Evolutionary conservation across 2,113 vertebrate species (phyloP), one percentile per base, ranked within the genome.

Genomic region (Dolichallabes microphthalmus): DNA sequence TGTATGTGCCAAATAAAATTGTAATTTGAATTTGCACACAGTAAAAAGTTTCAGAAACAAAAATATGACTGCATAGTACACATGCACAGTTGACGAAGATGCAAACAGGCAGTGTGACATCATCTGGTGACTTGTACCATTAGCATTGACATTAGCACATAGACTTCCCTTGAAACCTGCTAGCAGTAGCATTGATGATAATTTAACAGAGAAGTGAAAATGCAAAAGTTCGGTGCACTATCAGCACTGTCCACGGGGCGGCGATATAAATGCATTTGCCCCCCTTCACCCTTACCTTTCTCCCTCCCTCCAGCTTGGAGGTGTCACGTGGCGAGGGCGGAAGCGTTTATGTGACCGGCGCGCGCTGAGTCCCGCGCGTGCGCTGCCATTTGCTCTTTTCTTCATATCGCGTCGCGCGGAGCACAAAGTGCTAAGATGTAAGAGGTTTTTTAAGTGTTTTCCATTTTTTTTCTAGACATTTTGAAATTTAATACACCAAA

Each of bases 361-460:
- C 93, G 92, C 91, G 91, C 93, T 89, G 94, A 95, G 89, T 93
- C 94, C 92, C 91, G 93, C 93, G 93, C 93, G 93, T 90, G 91
- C 90, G 93, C 92, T 91, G 93, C 94, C 94, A 94, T 95, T 95
- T 95, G 91, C 91, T 91, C 94, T 93, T 91, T 92, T 92, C 87
- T 90, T 90, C 91, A 86, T 85, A 89, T 86, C 88, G 39, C 88
- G 91, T 91, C 90, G 93, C 94, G 76, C 86, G 75, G 84, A 79
- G 57, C 85, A 71, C 58, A 32, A 10, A 77, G 45, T 53, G 82
- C 76, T 83, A 55, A 32, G 19, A 75, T 57, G 85, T 87, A 87
- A 85, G 71, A 39, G 63, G 7, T 45, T 45, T 45, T 9, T 45
- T 45, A 45, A 5, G 10, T 39, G 64, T 0, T 30, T 20, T 50